Evolutionary conservation across 2,888 invertebrate genomes (phyloP), one percentile per base, ranked within the genome.

Genomic region (Lottia scabra): DNA sequence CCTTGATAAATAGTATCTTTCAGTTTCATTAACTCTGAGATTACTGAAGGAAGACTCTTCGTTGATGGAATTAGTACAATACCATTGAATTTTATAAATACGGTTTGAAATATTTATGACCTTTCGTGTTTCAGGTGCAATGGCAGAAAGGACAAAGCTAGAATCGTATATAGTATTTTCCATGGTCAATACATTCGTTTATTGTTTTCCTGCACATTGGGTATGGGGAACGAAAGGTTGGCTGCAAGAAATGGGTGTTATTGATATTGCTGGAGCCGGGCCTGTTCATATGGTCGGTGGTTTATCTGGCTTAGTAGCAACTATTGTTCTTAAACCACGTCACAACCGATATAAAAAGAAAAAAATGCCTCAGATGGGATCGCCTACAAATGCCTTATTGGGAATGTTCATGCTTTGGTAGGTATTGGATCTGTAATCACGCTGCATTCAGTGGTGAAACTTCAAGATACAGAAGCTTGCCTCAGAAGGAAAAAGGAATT

Each of bases 141-240:
- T 97, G 95, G 96, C 97, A 1, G 97, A 97, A 89, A 93, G 96
- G 94, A 86, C 85, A 26, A 83, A 82, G 67, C 79, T 97, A 89
- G 94, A 94, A 85, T 96, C 97, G 0, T 97, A 97, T 87, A 96
- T 96, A 83, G 77, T 97, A 23, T 97, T 96, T 90, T 96, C 96
- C 0, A 93, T 96, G 69, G 88, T 96, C 26, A 97, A 97, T 86
- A 97, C 97, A 0, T 91, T 94, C 2, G 95, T 97, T 12, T 97
- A 97, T 90, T 96, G 97, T 87, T 92, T 97, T 75, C 97, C 97
- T 0, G 97, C 97, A 0, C 84, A 85, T 69, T 89, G 88, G 88
- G 77, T 87, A 6, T 87, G 87, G 86, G 81, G 82, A 3, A 65
- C 88, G 94, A 95, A 90, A 95, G 96, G 96, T 1, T 97, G 96